Evolutionary conservation across 1,140 invertebrate genomes (phyloP).

Genomic region (Drosophila ogumai): DNA sequence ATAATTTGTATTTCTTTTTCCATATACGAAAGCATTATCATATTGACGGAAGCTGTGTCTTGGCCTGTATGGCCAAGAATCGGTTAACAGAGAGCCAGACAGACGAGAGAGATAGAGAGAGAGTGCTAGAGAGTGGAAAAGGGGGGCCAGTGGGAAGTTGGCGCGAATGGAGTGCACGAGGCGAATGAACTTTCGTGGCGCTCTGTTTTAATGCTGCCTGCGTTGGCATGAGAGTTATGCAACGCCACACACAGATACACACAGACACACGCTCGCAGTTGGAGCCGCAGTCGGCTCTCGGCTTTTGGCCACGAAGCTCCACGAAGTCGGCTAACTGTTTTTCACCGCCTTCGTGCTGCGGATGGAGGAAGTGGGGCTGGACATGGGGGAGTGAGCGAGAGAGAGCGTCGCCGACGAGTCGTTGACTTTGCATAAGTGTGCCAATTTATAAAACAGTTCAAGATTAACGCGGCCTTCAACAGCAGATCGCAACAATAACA

Average conservation of each 20-base stretch:
- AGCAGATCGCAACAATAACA: constrained; percentile 44
- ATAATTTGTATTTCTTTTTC: too few species aligned
- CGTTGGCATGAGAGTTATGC: constrained; percentile 82
- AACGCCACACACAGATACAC: constrained; percentile 56
- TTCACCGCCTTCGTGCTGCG: constrained; percentile 53
- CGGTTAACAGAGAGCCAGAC: constrained; percentile 41
- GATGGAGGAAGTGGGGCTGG: constrained; percentile 33
- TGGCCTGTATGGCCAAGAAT: constrained; percentile 44
- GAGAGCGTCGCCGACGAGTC: constrained; percentile 59
- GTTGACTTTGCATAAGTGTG: constrained; percentile 82
- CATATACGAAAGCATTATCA: background rate
- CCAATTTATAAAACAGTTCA: constrained; percentile 74
- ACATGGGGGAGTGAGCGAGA: constrained; percentile 26
- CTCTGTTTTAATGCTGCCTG: constrained; percentile 65
- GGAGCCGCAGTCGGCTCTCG: constrained; percentile 60
- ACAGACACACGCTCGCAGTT: constrained; percentile 33
- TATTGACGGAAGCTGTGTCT: constrained; percentile 2
- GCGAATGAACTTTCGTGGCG: constrained; percentile 82
- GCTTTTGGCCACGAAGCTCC: constrained; percentile 45
- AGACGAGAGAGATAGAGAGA: constrained; percentile 31
- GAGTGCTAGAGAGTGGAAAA: constrained; percentile 5
- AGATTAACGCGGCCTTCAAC: constrained; percentile 69
- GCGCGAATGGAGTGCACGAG: constrained; percentile 79
- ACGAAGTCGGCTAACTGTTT: constrained; percentile 78
- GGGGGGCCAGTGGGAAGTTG: constrained; percentile 11